Evolutionary conservation across 35 echinoderm and acorn worm genomes (phyloP).

Genomic region (Ophiothrix spiculata): DNA sequence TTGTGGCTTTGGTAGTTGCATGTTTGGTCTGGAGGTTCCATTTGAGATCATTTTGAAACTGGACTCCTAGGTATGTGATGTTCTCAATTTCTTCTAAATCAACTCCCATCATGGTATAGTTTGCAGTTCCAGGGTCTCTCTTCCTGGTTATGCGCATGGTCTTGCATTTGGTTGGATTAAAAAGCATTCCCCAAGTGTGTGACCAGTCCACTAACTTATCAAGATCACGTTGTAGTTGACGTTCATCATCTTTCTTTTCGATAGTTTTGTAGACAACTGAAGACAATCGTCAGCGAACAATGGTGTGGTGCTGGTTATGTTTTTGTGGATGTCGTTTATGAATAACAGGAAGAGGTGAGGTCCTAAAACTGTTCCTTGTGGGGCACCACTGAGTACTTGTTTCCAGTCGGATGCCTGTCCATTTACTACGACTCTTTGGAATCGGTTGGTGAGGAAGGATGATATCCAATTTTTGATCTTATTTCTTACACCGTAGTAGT

Average conservation of each 20-base stretch:
- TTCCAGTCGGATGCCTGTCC: conserved; percentile 31
- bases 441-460: conserved; percentile 23
- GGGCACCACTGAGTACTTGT: conserved; percentile 41
- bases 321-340: conserved; percentile 37
- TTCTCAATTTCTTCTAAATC: not conserved
- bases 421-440: conserved; percentile 46
- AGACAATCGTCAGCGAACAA: conserved; percentile 39
- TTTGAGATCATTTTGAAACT: too few species aligned
- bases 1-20: too few species aligned
- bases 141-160: not conserved
- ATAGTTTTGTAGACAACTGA: conserved; percentile 16
- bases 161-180: too few species aligned
- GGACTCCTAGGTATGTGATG: not conserved
- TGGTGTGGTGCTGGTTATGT: not conserved
- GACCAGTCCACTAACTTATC: conserved; percentile 9
- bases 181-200: conserved; percentile 22
- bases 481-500: conserved; percentile 15
- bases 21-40: too few species aligned
- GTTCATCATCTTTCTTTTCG: not conserved
- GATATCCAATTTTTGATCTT: conserved; percentile 20
- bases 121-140: not conserved
- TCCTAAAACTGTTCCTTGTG: conserved; percentile 45
- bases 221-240: conserved; percentile 18
- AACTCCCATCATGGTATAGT: not conserved
- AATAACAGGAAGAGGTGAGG: conserved; percentile 40